A percentile compares a stretch with the other conserved stretches of the same genome.
Conservation (phyloP, 2,888 invertebrate genomes). For the Pristionchus maxplancki region DNA sequence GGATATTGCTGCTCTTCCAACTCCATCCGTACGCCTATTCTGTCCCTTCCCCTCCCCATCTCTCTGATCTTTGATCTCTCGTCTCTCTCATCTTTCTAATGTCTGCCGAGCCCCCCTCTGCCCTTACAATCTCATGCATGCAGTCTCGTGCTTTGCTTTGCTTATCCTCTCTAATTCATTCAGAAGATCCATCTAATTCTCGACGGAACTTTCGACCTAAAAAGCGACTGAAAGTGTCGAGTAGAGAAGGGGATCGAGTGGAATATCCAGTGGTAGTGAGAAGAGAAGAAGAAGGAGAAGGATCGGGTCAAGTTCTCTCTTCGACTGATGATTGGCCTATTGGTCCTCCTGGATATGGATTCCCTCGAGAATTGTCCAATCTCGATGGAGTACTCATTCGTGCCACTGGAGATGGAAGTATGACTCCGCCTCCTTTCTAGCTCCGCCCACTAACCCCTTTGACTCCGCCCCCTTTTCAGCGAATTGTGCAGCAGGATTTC, state of each 20-base stretch:
- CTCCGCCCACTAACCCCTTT: background rate
- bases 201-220: slow-evolving; percentile 13
- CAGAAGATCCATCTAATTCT: background rate
- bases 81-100: slow-evolving; percentile 1
- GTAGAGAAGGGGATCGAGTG: background rate
- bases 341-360: slow-evolving; percentile 70
- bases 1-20: slow-evolving; percentile 74
- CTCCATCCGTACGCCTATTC: slow-evolving; percentile 37
- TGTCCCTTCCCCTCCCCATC: background rate
- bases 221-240: slow-evolving; percentile 35
- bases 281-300: background rate
- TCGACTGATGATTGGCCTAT: slow-evolving; percentile 67
- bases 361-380: slow-evolving; percentile 67
- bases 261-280: slow-evolving; percentile 34
- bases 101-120: background rate
- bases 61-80: background rate
- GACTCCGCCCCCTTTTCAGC: slow-evolving; percentile 56
- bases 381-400: slow-evolving; percentile 71
- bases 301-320: background rate
- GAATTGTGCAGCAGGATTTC: slow-evolving; percentile 70
- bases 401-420: slow-evolving; percentile 72
- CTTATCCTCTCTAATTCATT: background rate
- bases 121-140: background rate
- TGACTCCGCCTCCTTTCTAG: slow-evolving; percentile 45
- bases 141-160: slow-evolving; percentile 32